Evolutionary conservation across 2,113 vertebrate genomes (phyloP), one percentile per base, ranked within the genome.

Genomic region (Dendropsophus ebraccatus): DNA sequence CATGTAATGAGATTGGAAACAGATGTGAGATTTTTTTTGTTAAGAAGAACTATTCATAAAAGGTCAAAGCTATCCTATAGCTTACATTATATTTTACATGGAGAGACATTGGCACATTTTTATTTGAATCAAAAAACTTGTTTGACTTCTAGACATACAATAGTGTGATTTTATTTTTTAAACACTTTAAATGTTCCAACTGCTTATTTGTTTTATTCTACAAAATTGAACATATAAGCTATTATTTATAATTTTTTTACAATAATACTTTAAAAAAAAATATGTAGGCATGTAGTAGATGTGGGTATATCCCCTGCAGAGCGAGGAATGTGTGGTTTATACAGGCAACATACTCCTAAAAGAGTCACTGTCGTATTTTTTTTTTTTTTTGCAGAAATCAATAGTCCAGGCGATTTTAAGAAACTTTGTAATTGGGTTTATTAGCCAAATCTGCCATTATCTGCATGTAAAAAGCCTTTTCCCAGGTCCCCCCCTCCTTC

Each of bases 1-100:
- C 85, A 87, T 62, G 85, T 87, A 87, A 87, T 81, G 77, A 87
- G 85, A 87, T 81, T 87, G 52, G 78, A 87, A 87, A 87, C 85
- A 87, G 85, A 87, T 87, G 85, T 87, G 78, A 81, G 54, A 50
- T 87, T 81, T 85, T 85, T 75, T 79, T 80, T 85, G 75, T 85
- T 81, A 60, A 81, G 67, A 87, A 80, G 69, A 87, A 87, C 67
- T 81, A 87, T 74, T 87, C 78, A 60, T 81, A 62, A 80, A 86
- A 87, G 85, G 85, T 87, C 85, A 87, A 58, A 58, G 77, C 85
- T 74, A 87, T 87, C 78, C 52, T 74, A 72, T 47, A 81, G 77
- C 79, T 72, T 81, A 80, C 65, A 74, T 81, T 81, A 60, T 87
- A 81, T 86, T 73, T 79, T 85, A 70, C 32, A 80, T 80, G 75